Evolutionary conservation across 2,113 vertebrate species (phyloP).

Genomic region (Orthonyx spaldingii): DNA sequence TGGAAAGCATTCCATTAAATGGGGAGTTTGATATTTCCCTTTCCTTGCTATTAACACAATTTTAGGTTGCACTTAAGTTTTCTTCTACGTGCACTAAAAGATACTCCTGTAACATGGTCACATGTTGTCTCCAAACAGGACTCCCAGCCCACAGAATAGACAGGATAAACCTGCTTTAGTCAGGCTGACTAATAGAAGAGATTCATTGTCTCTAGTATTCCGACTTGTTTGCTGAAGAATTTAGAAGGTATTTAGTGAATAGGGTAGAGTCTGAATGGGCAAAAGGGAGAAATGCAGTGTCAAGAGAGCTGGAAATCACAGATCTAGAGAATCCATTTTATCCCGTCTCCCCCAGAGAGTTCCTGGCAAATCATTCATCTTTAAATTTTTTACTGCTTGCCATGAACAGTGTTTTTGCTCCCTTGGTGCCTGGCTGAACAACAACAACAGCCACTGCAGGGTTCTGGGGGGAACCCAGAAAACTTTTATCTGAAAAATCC

Average conservation of each 20-base stretch:
- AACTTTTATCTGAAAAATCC: not conserved
- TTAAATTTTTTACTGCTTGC: not conserved
- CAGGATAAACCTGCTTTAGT: slow-evolving; percentile 26
- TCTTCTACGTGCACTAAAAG: not conserved
- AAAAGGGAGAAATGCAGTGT: not conserved
- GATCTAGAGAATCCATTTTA: not conserved
- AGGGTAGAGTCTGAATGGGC: not conserved
- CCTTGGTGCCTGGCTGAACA: not conserved
- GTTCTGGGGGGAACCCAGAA: not conserved
- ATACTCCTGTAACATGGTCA: not conserved
- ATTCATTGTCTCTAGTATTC: not conserved
- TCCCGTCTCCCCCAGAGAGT: not conserved
- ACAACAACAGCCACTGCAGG: not conserved
- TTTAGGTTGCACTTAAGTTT: not conserved
- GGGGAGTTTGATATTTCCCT: not conserved
- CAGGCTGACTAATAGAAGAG: not conserved
- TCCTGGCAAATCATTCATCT: not conserved
- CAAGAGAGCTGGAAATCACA: not conserved
- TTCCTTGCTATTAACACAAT: not conserved
- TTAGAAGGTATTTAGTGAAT: not conserved
- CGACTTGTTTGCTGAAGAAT: not conserved
- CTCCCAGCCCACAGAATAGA: not conserved
- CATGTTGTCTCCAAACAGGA: not conserved
- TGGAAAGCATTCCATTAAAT: not conserved
- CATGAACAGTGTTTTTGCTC: not conserved